Base-by-base conservation (phyloP, 2,113 vertebrate species). In the Leucoraja erinaceus region DNA sequence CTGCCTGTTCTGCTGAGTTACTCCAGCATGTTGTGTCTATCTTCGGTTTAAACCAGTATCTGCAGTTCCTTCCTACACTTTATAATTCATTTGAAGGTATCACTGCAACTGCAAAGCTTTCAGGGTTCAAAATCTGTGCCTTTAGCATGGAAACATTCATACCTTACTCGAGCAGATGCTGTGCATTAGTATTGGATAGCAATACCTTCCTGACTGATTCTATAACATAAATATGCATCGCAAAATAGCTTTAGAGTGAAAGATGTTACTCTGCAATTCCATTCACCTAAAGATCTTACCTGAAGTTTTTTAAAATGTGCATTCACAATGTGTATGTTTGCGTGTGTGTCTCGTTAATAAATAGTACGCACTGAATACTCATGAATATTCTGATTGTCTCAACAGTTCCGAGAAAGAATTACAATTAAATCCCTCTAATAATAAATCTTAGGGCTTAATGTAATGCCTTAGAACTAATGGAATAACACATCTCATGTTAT, bases 381-480 rank as follows among this genome's bases (percentile, higher is more conserved):
- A 20, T 91, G 33, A 47, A 47, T 91, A 91, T 72, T 91, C 66
- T 28, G 72, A 72, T 72, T 31, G 47, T 70, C 12, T 5, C 22
- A 47, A 47, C 33, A 12, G 8, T 33, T 2, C 72, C 72, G 88
- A 72, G 66, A 20, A 72, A 91, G 20, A 66, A 72, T 68, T 47
- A 72, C 18, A 91, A 91, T 72, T 91, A 72, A 91, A 47, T 72
- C 66, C 33, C 8, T 68, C n/a, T 72, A 70, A 91, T 70, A 72
- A 91, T 47, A 18, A 91, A 38, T 5, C 66, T 18, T 38, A 47
- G 20, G 31, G 31, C 22, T 90, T 47, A 91, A 91, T 33, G 18
- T 47, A 47, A 70, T 18, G n/a, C 33, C 66, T 47, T 16, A 72
- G 66, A 91, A 12, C 20, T 25, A 91, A 91, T 70, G 63, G 63